Base-by-base conservation (phyloP, 64 coral and sea anemone species). In the Trachythela sp. region DNA sequence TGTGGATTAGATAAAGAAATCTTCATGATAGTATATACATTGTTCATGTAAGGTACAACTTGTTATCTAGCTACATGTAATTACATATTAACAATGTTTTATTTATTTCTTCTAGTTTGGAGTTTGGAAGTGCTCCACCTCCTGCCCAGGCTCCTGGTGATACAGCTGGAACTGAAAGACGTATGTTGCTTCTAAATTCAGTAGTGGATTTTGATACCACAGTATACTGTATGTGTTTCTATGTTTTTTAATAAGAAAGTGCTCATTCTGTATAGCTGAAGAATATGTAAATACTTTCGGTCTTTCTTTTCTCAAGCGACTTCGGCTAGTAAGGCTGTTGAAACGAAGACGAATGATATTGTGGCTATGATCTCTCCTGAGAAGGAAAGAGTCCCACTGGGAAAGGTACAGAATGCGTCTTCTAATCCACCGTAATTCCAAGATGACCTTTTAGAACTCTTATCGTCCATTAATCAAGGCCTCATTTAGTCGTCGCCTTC, bases 331-430 rank as follows among this genome's bases (percentile, higher is more conserved):
- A 99, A 95, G 84, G 93, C 93, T 68, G 76, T 87, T 33, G 94
- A 95, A 49, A 92, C 94, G 38, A 94, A 94, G 87, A 99, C 96
- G 13, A 99, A 99, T 39, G 96, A 99, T 38, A 99, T 99, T 33
- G 70, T 99, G 33, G 96, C 90, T 0, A 99, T 99, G 96, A 92
- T 99, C 41, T 99, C 96, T 24, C 96, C 96, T 9, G 96, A 99
- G 34, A 94, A 94, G 42, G 96, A 99, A 35, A 90, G 88, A 89
- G 96, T 99, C 26, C 85, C 76, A 0, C 91, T 99, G 40, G 87
- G 91, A 37, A 99, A 99, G 96, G 96, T 91, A 76, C 36, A 17
- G 20, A 36, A 35, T 15, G 9, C 37, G n/a, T n/a, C n/a, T n/a
- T n/a, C n/a, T n/a, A n/a, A n/a, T n/a, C n/a, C n/a, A n/a, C n/a